Conservation (phyloP, 2,888 invertebrate species). For the Hecatera dysodea region DNA sequence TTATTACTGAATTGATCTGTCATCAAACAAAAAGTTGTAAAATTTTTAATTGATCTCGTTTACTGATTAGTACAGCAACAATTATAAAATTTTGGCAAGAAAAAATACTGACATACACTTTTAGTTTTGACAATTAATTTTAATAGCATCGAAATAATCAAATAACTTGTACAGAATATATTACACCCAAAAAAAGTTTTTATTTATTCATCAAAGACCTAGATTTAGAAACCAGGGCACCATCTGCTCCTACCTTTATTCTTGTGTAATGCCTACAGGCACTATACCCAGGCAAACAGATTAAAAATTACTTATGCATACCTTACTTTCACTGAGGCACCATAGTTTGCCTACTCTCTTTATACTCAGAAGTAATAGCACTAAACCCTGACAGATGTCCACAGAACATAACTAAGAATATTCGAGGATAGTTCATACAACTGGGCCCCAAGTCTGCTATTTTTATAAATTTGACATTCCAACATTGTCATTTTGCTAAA, state of each 20-base stretch:
- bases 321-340: conserved; percentile 9
- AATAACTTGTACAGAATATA: background rate
- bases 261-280: conserved; percentile 10
- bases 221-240: background rate
- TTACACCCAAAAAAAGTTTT: background rate
- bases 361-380: background rate
- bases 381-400: conserved; percentile 19
- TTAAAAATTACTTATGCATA: conserved; percentile 58
- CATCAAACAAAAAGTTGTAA: background rate
- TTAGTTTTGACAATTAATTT: background rate
- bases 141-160: background rate
- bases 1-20: background rate
- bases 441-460: too few relatives aligned
- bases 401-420: conserved; percentile 14
- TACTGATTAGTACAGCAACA: too few relatives aligned
- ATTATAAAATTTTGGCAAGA: too few relatives aligned
- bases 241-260: conserved; percentile 1
- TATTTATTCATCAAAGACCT: background rate
- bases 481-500: too few relatives aligned
- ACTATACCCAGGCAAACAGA: conserved; percentile 29
- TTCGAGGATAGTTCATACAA: conserved; percentile 1
- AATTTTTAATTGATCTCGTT: background rate
- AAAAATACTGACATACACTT: too few relatives aligned
- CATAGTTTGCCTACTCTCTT: conserved; percentile 15
- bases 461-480: too few relatives aligned